Evolutionary conservation across 2,797 vertebrate species (phyloP).

Genomic region (Siniperca scherzeri): DNA sequence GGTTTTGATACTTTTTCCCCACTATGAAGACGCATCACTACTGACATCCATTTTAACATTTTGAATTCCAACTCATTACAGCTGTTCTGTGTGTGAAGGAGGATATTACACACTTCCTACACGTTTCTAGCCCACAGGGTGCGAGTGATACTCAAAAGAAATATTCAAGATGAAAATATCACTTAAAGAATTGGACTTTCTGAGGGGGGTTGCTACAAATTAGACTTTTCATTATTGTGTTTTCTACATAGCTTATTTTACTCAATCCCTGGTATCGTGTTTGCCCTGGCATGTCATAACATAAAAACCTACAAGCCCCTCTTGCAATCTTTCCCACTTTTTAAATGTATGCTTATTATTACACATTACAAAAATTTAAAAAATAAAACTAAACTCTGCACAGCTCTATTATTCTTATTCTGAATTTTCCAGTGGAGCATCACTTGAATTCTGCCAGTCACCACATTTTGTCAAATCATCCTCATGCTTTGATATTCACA

Average conservation of each 20-base stretch:
- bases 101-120: slow-evolving; percentile 5
- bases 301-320: slow-evolving; percentile 24
- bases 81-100: slow-evolving; percentile 29
- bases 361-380: slow-evolving; percentile 27
- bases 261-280: slow-evolving; percentile 53
- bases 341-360: slow-evolving; percentile 25
- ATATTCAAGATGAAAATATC: slow-evolving; percentile 7
- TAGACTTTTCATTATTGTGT: slow-evolving; percentile 17
- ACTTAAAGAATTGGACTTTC: slow-evolving; percentile 20
- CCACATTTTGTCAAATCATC: slow-evolving; percentile 60
- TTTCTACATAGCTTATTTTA: slow-evolving; percentile 73
- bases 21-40: background rate
- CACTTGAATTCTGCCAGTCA: slow-evolving; percentile 29
- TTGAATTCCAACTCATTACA: background rate
- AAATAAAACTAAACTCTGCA: slow-evolving; percentile 37
- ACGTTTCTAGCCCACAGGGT: slow-evolving; percentile 18
- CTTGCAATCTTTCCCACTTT: slow-evolving; percentile 6
- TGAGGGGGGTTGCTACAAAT: slow-evolving; percentile 40
- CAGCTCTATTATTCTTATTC: slow-evolving; percentile 61
- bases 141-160: background rate
- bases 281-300: slow-evolving; percentile 14
- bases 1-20: background rate
- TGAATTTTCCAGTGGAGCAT: slow-evolving; percentile 9
- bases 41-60: background rate
- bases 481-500: slow-evolving; percentile 24